phyloP scores from a whole-genome alignment of 2,113 vertebrate species.

The Macrotus californicus region DNA sequence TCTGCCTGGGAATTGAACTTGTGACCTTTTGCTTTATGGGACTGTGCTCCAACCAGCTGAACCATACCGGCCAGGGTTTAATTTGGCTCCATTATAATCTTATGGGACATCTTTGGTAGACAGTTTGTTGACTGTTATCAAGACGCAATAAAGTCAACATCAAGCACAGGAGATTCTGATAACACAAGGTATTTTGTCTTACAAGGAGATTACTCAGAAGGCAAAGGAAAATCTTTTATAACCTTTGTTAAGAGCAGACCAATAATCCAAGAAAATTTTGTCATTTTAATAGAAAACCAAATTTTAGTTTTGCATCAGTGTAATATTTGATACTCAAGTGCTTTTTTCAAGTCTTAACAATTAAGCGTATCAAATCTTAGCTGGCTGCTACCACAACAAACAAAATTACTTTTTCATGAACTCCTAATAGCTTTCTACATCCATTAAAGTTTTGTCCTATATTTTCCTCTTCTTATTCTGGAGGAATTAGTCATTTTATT shows the following conservation, averaged over 20 bases:
- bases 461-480: background rate
- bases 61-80: no score
- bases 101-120: background rate
- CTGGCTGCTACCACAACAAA: background rate
- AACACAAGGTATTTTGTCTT: background rate
- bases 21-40: no score
- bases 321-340: slow-evolving; percentile 1
- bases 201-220: background rate
- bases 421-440: background rate
- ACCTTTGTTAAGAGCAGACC: background rate
- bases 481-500: slow-evolving; percentile 22
- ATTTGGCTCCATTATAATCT: background rate
- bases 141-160: background rate
- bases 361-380: background rate
- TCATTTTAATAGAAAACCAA: slow-evolving; percentile 15
- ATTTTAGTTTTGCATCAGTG: background rate
- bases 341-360: background rate
- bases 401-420: background rate
- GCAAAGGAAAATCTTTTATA: background rate
- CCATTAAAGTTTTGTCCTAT: background rate
- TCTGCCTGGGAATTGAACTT: no score
- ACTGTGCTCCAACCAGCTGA: no score
- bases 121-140: background rate
- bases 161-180: background rate
- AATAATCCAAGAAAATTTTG: background rate